These are phyloP conservation scores for Xiphorhynchus erythropygius DNA, from an alignment of 2,797 vertebrate genomes.

Conservation along the genomic window DNA sequence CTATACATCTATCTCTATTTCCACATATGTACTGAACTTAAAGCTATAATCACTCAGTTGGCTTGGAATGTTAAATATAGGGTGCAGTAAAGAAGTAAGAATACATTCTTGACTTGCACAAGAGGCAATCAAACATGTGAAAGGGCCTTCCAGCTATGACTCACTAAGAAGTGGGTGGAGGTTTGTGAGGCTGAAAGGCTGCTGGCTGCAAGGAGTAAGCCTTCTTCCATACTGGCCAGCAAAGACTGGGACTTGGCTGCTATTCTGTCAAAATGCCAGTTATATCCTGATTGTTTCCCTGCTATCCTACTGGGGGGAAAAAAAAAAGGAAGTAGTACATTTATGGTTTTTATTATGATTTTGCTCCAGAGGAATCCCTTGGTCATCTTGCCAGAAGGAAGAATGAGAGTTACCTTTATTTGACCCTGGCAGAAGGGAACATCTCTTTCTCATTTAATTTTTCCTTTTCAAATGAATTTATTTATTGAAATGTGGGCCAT, in stretches of 20 bases:
- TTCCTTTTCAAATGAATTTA: not conserved
- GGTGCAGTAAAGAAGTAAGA: not conserved
- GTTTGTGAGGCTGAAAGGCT: not conserved
- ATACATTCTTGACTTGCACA: not conserved
- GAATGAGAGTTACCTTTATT: not conserved
- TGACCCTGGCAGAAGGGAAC: not conserved
- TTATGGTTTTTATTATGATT: not conserved
- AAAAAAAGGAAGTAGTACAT: not conserved
- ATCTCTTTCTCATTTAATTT: not conserved
- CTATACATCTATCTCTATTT: not conserved
- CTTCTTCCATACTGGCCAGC: not conserved
- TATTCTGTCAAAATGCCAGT: not conserved
- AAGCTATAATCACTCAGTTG: not conserved
- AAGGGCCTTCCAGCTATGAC: slow-evolving; percentile 3
- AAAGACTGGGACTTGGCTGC: not conserved
- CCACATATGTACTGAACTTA: not conserved
- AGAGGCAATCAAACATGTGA: not conserved
- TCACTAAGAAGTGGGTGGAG: not conserved
- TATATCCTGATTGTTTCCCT: not conserved
- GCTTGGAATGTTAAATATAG: not conserved
- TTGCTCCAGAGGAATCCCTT: not conserved
- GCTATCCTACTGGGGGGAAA: not conserved
- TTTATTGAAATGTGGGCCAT: not conserved
- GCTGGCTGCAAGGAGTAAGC: not conserved
- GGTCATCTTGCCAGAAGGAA: not conserved